Base-by-base conservation (phyloP, 1,140 invertebrate species). In the Aphaenogaster floridana region DNA sequence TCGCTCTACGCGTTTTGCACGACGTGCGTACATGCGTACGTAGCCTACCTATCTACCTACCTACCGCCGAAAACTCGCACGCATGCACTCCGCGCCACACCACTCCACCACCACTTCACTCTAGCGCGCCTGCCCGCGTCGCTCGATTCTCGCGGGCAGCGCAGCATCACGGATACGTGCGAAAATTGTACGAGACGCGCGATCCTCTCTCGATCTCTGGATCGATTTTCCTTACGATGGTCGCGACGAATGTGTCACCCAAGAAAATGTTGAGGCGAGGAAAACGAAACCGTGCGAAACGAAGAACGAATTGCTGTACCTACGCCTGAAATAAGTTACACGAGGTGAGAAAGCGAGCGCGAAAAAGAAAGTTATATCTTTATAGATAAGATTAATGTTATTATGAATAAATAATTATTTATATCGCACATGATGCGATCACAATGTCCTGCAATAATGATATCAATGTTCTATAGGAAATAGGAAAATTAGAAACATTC, bases 1-100 rank as follows among this genome's bases (percentile, higher is more conserved):
- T 74, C 76, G 50, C 71, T 45, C 68, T 85, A 85, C 76, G 76
- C 80, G 61, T 91, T 93, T 87, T 87, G 89, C 86, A 71, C 89
- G 64, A 57, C 66, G 76, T 9, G 34, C 61, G 34, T 64, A 50
- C 77, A 36, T 48, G 66, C 66, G 66, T 81, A 72, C 21, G 78
- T 71, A 57, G 50, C 59, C 72, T 77, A 64, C 17, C 81, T 85
- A 36, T 83, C 64, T 72, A 81, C 54, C 81, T 76, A 76, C 42
- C 81, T 85, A 79, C 8, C 76, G 21, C 36, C 74, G 80, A 83
- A 83, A 83, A 83, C 39, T 48, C 68, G 80, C 68, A 61, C 68
- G 80, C 68, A 61, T 74, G 80, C 54, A 54, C 42, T 81, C 71
- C 59, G 48, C 48, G 59, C 45, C 79, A 28, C 45, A 34, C 68